phyloP scores from a whole-genome alignment of 2,113 vertebrate genomes.

The Malurus melanocephalus region DNA sequence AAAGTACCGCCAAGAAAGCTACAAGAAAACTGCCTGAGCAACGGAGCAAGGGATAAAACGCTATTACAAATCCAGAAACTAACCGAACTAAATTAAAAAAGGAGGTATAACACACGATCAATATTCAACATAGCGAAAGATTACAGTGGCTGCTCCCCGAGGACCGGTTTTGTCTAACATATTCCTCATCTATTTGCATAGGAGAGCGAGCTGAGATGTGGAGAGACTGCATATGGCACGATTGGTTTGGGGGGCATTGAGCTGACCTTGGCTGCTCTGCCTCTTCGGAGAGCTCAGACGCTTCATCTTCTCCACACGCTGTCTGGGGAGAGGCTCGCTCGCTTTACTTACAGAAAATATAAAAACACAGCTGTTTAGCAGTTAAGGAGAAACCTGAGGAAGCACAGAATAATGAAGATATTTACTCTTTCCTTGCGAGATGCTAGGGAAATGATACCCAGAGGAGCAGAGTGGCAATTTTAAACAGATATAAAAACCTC shows the following conservation, averaged over 20 bases:
- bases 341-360: slow-evolving; percentile 48
- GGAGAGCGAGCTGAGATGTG: not conserved
- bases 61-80: not conserved
- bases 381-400: slow-evolving; percentile 21
- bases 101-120: not conserved
- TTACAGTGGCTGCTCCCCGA: not conserved
- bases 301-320: not conserved
- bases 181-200: slow-evolving; percentile 22
- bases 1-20: not conserved
- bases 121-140: slow-evolving; percentile 10
- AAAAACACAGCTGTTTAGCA: slow-evolving; percentile 54
- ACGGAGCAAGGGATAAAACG: not conserved
- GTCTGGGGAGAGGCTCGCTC: slow-evolving; percentile 14
- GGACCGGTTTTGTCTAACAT: not conserved
- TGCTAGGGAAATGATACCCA: slow-evolving; percentile 10
- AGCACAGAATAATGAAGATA: slow-evolving; percentile 49
- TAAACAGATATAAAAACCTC: not conserved
- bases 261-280: slow-evolving; percentile 41
- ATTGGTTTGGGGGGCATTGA: not conserved
- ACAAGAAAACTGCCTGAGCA: not conserved
- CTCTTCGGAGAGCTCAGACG: not conserved
- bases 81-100: not conserved
- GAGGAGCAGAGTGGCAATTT: slow-evolving; percentile 9
- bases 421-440: slow-evolving; percentile 46
- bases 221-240: not conserved